phyloP scores from a whole-genome alignment of 2,113 vertebrate species.

The Tragulus kanchil region DNA sequence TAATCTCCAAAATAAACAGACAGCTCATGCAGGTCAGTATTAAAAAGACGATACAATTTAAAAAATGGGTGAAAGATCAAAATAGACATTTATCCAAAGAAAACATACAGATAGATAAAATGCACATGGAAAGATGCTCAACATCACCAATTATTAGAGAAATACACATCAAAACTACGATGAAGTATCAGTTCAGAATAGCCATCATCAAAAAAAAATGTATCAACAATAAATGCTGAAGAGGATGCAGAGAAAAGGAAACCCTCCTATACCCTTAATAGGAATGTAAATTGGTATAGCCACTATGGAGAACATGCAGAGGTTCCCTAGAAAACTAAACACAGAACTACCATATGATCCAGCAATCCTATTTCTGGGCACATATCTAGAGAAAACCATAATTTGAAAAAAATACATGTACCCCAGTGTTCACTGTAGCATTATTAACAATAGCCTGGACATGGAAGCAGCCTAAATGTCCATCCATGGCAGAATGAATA shows the following conservation, averaged over 20 bases:
- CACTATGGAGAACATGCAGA: neutral
- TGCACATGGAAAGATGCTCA: neutral
- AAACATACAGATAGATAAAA: neutral
- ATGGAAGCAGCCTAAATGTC: neutral
- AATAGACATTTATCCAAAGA: neutral
- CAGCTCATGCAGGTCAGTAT: neutral
- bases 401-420: neutral
- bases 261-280: neutral
- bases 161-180: neutral
- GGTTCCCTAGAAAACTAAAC: neutral
- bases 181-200: neutral
- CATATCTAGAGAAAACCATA: neutral
- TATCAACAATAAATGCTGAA: neutral
- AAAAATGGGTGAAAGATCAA: neutral
- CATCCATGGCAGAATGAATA: neutral
- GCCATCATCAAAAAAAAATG: neutral
- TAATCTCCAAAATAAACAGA: neutral
- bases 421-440: neutral
- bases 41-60: neutral
- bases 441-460: neutral
- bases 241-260: neutral
- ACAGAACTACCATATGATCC: neutral
- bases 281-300: neutral
- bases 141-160: neutral
- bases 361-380: neutral